Evolutionary conservation across 2,797 vertebrate species (phyloP), one percentile per base, ranked within the genome.

Genomic region (Anolis apletophallus): DNA sequence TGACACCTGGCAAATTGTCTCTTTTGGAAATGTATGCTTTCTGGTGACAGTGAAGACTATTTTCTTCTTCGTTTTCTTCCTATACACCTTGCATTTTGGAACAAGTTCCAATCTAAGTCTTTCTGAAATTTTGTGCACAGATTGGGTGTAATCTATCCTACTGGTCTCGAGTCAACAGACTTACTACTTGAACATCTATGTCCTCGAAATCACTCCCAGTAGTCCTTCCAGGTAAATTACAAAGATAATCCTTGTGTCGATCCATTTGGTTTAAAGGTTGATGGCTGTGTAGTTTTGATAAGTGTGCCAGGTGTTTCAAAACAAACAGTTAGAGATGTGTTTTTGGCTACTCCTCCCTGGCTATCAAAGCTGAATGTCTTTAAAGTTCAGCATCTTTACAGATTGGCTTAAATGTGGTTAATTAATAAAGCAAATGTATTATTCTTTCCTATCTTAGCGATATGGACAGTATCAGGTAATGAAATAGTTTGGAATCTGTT

Each of bases 141-240:
- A 75, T 8, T 89, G 84, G 40, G 3, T 73, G 11, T 26, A 52
- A 73, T 75, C 83, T 81, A 75, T 82, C 89, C n/a, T 19, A 85
- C 69, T 83, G 86, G 55, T 77, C 82, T 81, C 57, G 13, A 81
- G 80, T 85, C 86, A 36, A 88, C 67, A 80, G 78, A 88, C 73
- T 40, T 0, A 0, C 79, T 0, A 0, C 55, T 16, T 88, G 83
- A 87, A 86, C 74, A 46, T 91, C 80, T 88, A 88, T 40, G 46
- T 78, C 90, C 59, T 89, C 87, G 87, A 92, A 85, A 73, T 59
- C 80, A 3, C 86, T 91, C 88, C 89, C 90, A 91, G 91, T 95
- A 92, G 93, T 91, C 88, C 90, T 93, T 94, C 90, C 87, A 90
- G 88, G 88, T 83, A 94, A 94, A 88, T 94, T 94, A 92, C 90